Evolutionary conservation across 2,113 vertebrate genomes (phyloP).

Genomic region (Ameiurus melas): DNA sequence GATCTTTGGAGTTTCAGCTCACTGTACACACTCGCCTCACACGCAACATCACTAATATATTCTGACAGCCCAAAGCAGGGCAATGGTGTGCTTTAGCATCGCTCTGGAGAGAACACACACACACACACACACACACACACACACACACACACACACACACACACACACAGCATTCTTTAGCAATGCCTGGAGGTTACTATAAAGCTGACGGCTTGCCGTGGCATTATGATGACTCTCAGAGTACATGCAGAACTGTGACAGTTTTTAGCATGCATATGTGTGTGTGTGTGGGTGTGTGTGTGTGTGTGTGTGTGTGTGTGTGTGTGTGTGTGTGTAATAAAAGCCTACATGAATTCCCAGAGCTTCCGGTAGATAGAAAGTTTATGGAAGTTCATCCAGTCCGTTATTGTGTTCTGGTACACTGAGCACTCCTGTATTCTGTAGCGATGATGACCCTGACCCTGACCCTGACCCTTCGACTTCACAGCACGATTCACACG

Average conservation of each 20-base stretch:
- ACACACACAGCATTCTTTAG: background rate
- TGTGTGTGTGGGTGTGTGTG: slow-evolving; percentile 33
- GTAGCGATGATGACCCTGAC: background rate
- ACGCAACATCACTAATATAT: slow-evolving; percentile 18
- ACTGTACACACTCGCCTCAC: slow-evolving; percentile 5
- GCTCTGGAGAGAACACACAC: background rate
- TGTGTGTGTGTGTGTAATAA: slow-evolving; percentile 11
- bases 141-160: slow-evolving; percentile 29
- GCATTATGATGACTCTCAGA: slow-evolving; percentile 14
- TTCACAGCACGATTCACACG: background rate
- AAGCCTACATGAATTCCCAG: background rate
- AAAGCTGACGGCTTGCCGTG: slow-evolving; percentile 7
- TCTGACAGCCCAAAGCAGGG: slow-evolving; percentile 35
- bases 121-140: slow-evolving; percentile 18
- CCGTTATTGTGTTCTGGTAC: background rate
- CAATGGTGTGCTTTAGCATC: slow-evolving; percentile 36
- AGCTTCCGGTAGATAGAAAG: background rate
- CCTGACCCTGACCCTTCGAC: background rate
- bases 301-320: slow-evolving; percentile 21
- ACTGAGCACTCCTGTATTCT: background rate
- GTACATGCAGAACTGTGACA: background rate
- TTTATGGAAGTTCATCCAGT: background rate
- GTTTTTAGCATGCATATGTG: slow-evolving; percentile 19
- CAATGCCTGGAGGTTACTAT: background rate
- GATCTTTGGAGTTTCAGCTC: background rate